A percentile compares a stretch with the other conserved stretches of the same genome.
Evolutionary conservation across 1,140 invertebrate genomes (phyloP).

Genomic region (Latrodectus geometricus): DNA sequence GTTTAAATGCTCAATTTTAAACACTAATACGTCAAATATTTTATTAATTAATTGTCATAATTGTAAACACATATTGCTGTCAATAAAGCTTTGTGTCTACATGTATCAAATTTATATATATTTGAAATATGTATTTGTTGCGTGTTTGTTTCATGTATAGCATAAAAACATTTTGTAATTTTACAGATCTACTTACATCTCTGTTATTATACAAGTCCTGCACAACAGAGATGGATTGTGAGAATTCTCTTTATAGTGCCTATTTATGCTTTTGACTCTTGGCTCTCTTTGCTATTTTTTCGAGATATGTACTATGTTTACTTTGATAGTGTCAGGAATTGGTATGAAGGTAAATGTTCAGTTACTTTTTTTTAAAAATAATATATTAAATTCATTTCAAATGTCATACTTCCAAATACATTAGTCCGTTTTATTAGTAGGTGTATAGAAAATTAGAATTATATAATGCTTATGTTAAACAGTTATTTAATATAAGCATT

Average conservation of each 20-base stretch:
- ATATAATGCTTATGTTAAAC: background rate
- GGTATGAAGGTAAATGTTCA: conserved; percentile 89
- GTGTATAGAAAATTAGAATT: background rate
- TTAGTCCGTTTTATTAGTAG: background rate
- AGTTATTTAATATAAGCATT: too few relatives aligned
- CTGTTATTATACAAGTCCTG: conserved; percentile 85
- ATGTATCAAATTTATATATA: too few relatives aligned
- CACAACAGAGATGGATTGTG: conserved; percentile 99
- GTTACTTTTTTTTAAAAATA: background rate
- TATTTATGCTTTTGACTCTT: conserved; percentile 98
- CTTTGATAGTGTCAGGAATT: conserved; percentile 98
- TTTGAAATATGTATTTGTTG: background rate
- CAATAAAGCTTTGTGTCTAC: too few relatives aligned
- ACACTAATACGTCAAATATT: too few relatives aligned
- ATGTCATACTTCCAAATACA: background rate
- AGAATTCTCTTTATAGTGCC: conserved; percentile 99
- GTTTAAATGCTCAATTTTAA: too few relatives aligned
- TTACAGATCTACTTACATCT: conserved; percentile 95
- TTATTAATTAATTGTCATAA: too few relatives aligned
- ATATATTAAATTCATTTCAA: too few relatives aligned
- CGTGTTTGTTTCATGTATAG: background rate
- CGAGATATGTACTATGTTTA: conserved; percentile 98
- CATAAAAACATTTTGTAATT: too few relatives aligned
- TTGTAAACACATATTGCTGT: too few relatives aligned
- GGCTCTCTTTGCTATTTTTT: conserved; percentile 97